Base-by-base conservation (phyloP, 2,888 invertebrate genomes). In the Watsonalla cultraria region DNA sequence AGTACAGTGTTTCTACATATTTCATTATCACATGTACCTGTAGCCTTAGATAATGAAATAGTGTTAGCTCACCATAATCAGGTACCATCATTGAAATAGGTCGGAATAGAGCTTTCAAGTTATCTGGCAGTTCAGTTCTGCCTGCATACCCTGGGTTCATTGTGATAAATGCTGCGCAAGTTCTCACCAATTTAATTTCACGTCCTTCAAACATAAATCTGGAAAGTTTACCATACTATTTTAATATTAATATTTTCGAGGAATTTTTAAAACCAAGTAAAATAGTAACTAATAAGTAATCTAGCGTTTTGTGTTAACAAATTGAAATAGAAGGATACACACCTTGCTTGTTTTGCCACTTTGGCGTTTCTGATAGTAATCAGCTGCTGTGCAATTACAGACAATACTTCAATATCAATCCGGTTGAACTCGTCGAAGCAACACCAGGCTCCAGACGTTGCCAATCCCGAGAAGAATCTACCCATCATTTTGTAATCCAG, bases 91-190 rank as follows among this genome's bases (percentile, higher is more conserved):
- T 97, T 1, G 96, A 92, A 62, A 97, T 94, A 0, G 97, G 97
- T 56, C 97, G 92, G 79, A 97, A 97, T 11, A 97, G 79, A 0
- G 97, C 95, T 75, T 97, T 97, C 58, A 97, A 85, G 81, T 97
- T 97, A 72, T 97, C 97, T 0, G 97, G 97, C 46, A 97, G 83
- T 76, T 97, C 97, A 0, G 97, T 97, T 55, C 97, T 92, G 0
- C 97, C 97, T 0, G 97, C 97, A 76, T 97, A 97, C 0, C 97
- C 97, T 0, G 97, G 97, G 86, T 97, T 97, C 97, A 97, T 97
- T 0, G 97, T 97, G 62, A 97, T 96, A 71, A 97, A 97, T 0
- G 96, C 95, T 0, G 96, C 96, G 71, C 97, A 97, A 0, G 94
- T 94, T 59, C 92, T 93, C 0, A 96, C 93, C 37, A 97, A 81